Percentiles rank a stretch among this genome's conserved stretches.
These are phyloP conservation scores for Lapara coniferarum DNA, from an alignment of 2,888 invertebrate genomes.

Conservation along the genomic window DNA sequence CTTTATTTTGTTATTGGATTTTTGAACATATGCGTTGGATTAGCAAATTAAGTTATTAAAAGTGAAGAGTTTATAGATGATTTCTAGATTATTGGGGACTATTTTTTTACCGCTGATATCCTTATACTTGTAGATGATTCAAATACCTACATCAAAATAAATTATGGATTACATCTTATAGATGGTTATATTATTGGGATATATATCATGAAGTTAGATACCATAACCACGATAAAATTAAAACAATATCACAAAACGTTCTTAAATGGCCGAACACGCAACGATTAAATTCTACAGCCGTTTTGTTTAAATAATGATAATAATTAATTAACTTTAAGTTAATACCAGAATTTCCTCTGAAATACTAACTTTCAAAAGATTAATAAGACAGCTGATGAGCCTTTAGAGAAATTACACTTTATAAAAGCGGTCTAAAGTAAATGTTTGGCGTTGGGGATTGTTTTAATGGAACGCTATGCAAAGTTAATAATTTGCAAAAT, in stretches of 20 bases:
- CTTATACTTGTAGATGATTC: neutral
- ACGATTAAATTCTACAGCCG: neutral
- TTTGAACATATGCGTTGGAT: neutral
- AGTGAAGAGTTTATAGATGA: too few relatives aligned
- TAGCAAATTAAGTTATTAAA: neutral
- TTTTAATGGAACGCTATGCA: slow-evolving; percentile 19
- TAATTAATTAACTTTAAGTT: slow-evolving; percentile 21
- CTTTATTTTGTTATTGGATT: neutral
- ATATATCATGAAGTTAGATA: neutral
- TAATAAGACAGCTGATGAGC: slow-evolving; percentile 29
- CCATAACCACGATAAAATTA: neutral
- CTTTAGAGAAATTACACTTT: slow-evolving; percentile 26
- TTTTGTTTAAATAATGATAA: slow-evolving; percentile 21
- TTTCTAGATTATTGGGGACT: too few relatives aligned
- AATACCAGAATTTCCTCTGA: slow-evolving; percentile 19
- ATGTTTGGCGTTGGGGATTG: slow-evolving; percentile 23
- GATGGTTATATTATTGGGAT: too few relatives aligned
- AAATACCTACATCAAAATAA: too few relatives aligned
- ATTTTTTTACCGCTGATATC: neutral
- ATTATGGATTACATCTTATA: too few relatives aligned
- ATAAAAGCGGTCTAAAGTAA: slow-evolving; percentile 22
- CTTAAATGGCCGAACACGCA: neutral
- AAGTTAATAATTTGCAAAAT: slow-evolving; percentile 18
- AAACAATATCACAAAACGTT: neutral
- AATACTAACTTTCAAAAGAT: slow-evolving; percentile 20